phyloP scores from a whole-genome alignment of 2,797 vertebrate species.

The Hippopotamyrus pictus region DNA sequence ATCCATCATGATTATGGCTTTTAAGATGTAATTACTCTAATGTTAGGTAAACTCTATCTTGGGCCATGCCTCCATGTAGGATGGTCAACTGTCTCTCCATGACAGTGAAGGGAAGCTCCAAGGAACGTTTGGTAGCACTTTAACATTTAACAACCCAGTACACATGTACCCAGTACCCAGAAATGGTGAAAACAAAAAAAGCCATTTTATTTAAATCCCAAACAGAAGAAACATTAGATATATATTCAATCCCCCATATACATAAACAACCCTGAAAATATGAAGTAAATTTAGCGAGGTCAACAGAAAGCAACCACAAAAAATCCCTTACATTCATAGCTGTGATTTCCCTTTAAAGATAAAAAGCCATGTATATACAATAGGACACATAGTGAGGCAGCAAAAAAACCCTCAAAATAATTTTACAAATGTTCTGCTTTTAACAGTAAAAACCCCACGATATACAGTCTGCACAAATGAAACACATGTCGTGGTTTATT shows the following conservation, averaged over 20 bases:
- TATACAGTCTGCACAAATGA: neutral
- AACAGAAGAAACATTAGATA: neutral
- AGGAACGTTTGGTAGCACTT: neutral
- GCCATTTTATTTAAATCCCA: neutral
- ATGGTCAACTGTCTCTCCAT: neutral
- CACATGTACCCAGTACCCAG: neutral
- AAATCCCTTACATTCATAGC: neutral
- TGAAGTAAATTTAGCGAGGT: neutral
- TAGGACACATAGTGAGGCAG: neutral
- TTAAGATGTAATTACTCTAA: neutral
- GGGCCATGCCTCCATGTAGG: neutral
- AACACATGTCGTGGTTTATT: neutral
- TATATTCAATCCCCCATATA: neutral
- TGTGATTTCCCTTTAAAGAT: neutral
- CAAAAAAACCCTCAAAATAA: neutral
- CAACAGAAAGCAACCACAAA: neutral
- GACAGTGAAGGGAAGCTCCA: neutral
- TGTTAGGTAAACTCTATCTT: neutral
- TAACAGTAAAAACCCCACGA: neutral
- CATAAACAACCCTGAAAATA: neutral
- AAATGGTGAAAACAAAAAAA: neutral
- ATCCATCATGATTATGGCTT: neutral
- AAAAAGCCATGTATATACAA: neutral
- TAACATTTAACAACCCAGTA: neutral
- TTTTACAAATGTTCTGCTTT: neutral